phyloP scores from a whole-genome alignment of 2,797 vertebrate genomes.

The Premnoplex brunnescens region DNA sequence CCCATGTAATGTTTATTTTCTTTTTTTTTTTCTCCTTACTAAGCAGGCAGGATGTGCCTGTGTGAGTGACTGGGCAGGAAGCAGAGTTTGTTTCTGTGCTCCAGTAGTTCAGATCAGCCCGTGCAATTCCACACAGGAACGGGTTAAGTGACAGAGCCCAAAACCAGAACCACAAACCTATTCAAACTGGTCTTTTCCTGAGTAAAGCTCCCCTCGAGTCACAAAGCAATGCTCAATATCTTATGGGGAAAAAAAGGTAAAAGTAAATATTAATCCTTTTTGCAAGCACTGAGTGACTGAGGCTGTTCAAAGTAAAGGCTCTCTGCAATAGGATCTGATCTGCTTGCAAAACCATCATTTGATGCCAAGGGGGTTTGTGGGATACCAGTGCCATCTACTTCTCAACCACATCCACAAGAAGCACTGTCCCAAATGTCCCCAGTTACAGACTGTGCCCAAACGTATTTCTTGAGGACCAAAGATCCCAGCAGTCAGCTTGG shows the following conservation, averaged over 20 bases:
- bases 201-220: constrained; percentile 42
- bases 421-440: neutral
- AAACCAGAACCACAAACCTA: neutral
- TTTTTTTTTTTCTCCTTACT: constrained; percentile 59
- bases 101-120: neutral
- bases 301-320: constrained; percentile 21
- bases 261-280: constrained; percentile 43
- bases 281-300: neutral
- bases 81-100: neutral
- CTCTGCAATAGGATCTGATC: constrained; percentile 45
- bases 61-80: neutral
- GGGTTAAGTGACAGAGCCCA: neutral
- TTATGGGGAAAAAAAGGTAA: neutral
- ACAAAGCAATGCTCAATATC: neutral
- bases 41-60: constrained; percentile 54
- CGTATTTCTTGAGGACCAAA: neutral
- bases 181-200: neutral
- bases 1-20: constrained; percentile 57
- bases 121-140: neutral
- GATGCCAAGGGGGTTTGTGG: constrained; percentile 38
- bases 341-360: constrained; percentile 45
- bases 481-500: neutral
- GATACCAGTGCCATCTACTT: neutral
- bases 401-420: constrained; percentile 3
- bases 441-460: neutral